Percentiles rank a stretch among this genome's conserved stretches.
Conservation (phyloP, 2,888 invertebrate genomes). For the Aporophyla nigra region DNA sequence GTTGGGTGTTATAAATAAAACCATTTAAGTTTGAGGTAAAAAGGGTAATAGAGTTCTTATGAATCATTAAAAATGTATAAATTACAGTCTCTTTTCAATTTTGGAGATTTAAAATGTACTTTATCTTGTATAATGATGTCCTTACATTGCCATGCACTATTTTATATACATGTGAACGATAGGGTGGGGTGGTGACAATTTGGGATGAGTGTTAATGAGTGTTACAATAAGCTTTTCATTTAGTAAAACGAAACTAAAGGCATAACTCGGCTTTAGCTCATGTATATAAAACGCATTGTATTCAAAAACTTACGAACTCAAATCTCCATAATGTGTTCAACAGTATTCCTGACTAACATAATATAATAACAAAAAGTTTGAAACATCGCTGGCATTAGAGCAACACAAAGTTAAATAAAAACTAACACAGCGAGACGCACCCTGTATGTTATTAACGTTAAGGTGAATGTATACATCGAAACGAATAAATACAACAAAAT, state of each 20-base stretch:
- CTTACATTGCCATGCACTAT: neutral
- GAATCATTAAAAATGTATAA: neutral
- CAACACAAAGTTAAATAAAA: constrained; percentile 70
- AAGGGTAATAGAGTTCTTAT: neutral
- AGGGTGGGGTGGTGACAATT: no score
- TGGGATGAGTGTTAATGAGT: neutral
- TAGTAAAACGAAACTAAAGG: neutral
- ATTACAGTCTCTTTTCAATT: neutral
- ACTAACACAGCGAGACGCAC: constrained; percentile 71
- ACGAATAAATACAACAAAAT: neutral
- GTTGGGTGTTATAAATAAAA: neutral
- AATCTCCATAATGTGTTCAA: constrained; percentile 53
- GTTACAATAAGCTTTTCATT: neutral
- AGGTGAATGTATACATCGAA: constrained; percentile 29
- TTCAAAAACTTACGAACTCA: constrained; percentile 52
- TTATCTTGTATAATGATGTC: neutral
- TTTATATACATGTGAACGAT: neutral
- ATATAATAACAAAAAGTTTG: constrained; percentile 57
- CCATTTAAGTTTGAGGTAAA: neutral
- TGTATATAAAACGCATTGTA: constrained; percentile 18
- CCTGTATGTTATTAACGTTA: constrained; percentile 64
- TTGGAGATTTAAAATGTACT: neutral
- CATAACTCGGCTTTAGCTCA: constrained; percentile 10
- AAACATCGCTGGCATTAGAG: constrained; percentile 59
- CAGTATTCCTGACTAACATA: constrained; percentile 42